Percentiles rank a stretch among this genome's conserved stretches.
phyloP scores from a whole-genome alignment of 2,797 vertebrate species.

The Trematomus bernacchii region DNA sequence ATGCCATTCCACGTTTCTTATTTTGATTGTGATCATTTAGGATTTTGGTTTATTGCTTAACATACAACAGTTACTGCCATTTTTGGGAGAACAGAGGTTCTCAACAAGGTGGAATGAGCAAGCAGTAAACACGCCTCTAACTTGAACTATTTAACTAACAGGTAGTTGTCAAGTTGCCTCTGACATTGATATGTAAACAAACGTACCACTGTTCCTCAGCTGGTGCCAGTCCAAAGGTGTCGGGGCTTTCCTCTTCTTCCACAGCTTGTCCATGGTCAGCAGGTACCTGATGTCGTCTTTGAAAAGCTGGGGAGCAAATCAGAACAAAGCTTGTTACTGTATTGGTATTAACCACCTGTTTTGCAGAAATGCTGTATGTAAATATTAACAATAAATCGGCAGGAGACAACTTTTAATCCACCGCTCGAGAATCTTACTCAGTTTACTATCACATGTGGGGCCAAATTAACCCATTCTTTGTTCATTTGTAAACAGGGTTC shows the following conservation, averaged over 20 bases:
- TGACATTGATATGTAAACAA: neutral
- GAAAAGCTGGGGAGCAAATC: constrained; percentile 89
- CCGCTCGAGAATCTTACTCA: too few relatives aligned
- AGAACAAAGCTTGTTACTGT: neutral
- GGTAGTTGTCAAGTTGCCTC: neutral
- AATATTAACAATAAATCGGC: too few relatives aligned
- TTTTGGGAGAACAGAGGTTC: neutral
- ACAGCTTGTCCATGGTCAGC: constrained; percentile 98
- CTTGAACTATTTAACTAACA: neutral
- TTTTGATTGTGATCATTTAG: neutral
- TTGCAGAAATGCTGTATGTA: too few relatives aligned
- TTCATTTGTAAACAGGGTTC: too few relatives aligned
- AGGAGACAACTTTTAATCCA: too few relatives aligned
- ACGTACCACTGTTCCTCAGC: constrained; percentile 89
- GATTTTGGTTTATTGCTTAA: neutral
- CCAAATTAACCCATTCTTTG: too few relatives aligned
- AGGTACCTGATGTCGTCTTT: constrained; percentile 98
- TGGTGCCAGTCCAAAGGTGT: constrained; percentile 93
- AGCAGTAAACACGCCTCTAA: neutral
- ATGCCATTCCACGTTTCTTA: neutral
- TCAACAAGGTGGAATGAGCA: neutral
- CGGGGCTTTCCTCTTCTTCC: constrained; percentile 98
- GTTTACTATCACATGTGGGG: too few relatives aligned
- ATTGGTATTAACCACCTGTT: too few relatives aligned
- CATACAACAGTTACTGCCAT: neutral